Evolutionary conservation across 2,113 vertebrate species (phyloP), one percentile per base, ranked within the genome.

Genomic region (Paracyprichromis sp.): DNA sequence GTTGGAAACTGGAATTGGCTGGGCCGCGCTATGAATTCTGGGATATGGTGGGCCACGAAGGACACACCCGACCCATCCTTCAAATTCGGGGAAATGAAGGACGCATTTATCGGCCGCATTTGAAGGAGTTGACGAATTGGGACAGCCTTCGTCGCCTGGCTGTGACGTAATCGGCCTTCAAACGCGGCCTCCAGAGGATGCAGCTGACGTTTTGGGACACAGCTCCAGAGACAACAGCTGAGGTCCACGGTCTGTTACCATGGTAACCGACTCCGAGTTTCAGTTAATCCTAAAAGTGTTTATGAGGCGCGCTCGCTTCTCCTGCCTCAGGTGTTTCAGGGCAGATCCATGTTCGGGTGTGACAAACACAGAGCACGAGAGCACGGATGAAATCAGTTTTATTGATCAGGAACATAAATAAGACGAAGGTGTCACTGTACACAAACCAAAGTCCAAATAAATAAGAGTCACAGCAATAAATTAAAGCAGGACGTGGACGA

Each of bases 341-440:
- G 19, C 19, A n/a, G 36, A 69, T 66, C 19, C 14, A 66, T 21
- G 17, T 21, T 2, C n/a, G 40, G 10, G 36, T 71, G 12, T 71
- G n/a, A 43, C 8, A 71, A 24, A 71, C n/a, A 24, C 5, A 63
- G 57, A 69, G n/a, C n/a, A 24, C 0, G 3, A 24, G 36, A 21
- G 38, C n/a, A 71, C 38, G 2, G 91, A 91, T 89, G 88, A 84
- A 85, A 92, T 88, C 86, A 88, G 89, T 85, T 96, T 97, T 96
- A 96, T 96, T 96, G 91, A 94, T 95, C 94, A 94, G 87, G 54
- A 95, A 96, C 94, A 94, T 89, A 95, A 94, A 94, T 66, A 91
- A 90, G 86, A 94, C 92, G 91, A 93, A 93, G 80, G 90, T 89
- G 93, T 94, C 90, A 95, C 93, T 93, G 94, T 89, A 94, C 90